Base-by-base conservation (phyloP, 2,888 invertebrate genomes). In the Sinelater perroti region DNA sequence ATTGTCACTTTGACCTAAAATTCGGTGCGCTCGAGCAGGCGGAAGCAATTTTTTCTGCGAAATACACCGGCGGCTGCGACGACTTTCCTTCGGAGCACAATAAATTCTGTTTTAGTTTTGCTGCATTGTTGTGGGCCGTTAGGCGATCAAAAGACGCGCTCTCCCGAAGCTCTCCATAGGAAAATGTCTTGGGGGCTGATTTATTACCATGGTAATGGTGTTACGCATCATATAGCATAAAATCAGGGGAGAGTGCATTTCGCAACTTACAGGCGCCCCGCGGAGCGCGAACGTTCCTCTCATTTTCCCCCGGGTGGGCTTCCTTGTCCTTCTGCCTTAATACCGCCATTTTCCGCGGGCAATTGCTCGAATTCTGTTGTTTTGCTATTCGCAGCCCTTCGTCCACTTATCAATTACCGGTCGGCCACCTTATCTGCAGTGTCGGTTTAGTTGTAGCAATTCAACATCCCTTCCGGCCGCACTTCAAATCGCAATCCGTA, bases 151-250 rank as follows among this genome's bases (percentile, higher is more conserved):
- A 40, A 40, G 21, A 40, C 40, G 14, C 21, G 14, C 40, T 40
- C 24, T 10, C 24, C n/a, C 14, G 8, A 35, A 47, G 26, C 31
- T 54, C 47, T 47, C 40, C 45, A 45, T 49, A 49, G 18, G 45
- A 56, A 40, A 55, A 58, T 28, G 55, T 49, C 52, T 20, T n/a
- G 42, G 56, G 61, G 42, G 51, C 46, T 63, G 63, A 63, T 63
- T 49, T 61, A 63, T 63, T 61, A 56, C 59, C 47, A 40, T 53
- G 54, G 61, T 63, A 63, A 63, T 63, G 59, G 61, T 45, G 61
- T 61, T 53, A 58, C 63, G 63, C 61, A 54, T 63, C 63, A 61
- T 61, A 63, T 63, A 63, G 59, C 61, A 56, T 59, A 50, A 53
- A 61, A 58, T 54, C 49, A 47, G 51, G 58, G 52, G 58, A 53